Base-by-base conservation (phyloP, 2,888 invertebrate species). In the Trachelus iudaicus region DNA sequence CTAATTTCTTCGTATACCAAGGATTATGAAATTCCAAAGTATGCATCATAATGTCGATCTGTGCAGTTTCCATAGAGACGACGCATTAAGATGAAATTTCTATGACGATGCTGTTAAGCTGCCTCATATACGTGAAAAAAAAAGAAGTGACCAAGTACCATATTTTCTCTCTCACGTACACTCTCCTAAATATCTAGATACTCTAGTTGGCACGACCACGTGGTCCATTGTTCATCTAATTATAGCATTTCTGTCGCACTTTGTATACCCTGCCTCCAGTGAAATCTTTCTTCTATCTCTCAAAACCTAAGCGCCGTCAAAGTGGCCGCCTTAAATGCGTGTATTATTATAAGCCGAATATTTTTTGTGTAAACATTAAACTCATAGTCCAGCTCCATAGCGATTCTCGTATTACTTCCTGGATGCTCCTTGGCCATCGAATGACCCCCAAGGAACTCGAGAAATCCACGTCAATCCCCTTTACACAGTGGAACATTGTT, bases 211-310 rank as follows among this genome's bases (percentile, higher is more conserved):
- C 56, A 23, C 23, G 23, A 56, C 87, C 90, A 87, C 89, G 88
- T 87, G 56, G 23, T 23, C 88, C 89, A 91, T 91, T 91, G 91
- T 91, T 90, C 84, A 85, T 89, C 89, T 91, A 91, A 90, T 90
- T 91, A 90, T 90, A 90, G 90, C 85, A 83, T 76, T 80, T 85
- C 84, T 87, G 87, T 83, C 87, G 86, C 88, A 83, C 85, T 84
- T 90, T 90, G 89, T 90, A 88, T 88, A 88, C 85, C n/a, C 75
- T 83, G 85, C 81, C 56, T 6, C 83, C 83, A 82, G 84, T 79
- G 78, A 80, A 81, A 81, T 83, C 83, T 81, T 81, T 82, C 34
- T 83, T 78, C 82, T 80, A 81, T 81, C 80, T 76, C 77, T 76
- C 76, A 73, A 81, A 75, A 80, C 56, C 56, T 56, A 56, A 56